Base-by-base conservation (phyloP, 2,888 invertebrate genomes). In the Fragum fragum region DNA sequence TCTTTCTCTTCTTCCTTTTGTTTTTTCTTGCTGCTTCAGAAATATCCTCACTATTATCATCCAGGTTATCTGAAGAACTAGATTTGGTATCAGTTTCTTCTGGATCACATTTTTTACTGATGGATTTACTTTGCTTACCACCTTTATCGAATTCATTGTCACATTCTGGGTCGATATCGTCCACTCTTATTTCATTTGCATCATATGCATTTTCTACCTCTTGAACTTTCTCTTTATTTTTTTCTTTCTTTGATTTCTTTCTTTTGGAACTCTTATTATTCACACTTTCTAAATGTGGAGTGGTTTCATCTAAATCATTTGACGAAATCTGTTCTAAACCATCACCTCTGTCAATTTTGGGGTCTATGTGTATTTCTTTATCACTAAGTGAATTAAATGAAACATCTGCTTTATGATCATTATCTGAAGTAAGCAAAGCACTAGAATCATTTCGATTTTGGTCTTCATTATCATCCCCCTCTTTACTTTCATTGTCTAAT, bases 1-100 rank as follows among this genome's bases (percentile, higher is more conserved):
- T 29, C 21, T 76, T 71, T 61, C 29, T 61, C 32, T 57, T 66
- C 18, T 39, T 23, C 59, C 75, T 73, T 26, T 55, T 55, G 26
- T 59, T 23, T 42, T 78, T 69, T 53, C 75, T 61, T 16, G 18
- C 28, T 26, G 61, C 11, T n/a, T n/a, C 21, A 57, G 7, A 9
- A 26, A 14, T 23, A 21, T 18, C 6, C 21, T 23, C 26, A 57
- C 57, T 23, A 11, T 57, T 23, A 5, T 23, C 14, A 21, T 21
- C 26, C 23, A 23, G 23, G 14, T 9, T 23, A 26, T 9, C 23
- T 57, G 11, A 5, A 6, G 5, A 3, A 29, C 29, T 28, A 26
- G n/a, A 14, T 29, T 28, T 11, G n/a, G 28, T 9, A 18, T 47
- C 47, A 47, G 47, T 47, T 14, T 47, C 47, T 18, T 47, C n/a